These are phyloP conservation scores for Cerceris ruficornis DNA, from an alignment of 2,888 invertebrate genomes.

Conservation along the genomic window DNA sequence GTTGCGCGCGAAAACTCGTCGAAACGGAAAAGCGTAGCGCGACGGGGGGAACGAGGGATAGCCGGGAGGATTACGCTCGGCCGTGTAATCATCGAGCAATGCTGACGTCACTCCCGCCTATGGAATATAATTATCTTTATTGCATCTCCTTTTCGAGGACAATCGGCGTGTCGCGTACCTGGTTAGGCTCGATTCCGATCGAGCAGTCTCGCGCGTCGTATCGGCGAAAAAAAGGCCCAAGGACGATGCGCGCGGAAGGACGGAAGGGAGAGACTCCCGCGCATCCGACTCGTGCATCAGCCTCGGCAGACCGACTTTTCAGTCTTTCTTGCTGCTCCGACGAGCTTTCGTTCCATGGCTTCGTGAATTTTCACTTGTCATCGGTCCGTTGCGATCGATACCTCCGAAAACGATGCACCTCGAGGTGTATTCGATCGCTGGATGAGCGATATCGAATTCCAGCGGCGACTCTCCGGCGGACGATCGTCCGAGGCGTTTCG, in stretches of 20 bases:
- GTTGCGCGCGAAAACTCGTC: not conserved
- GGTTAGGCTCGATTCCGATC: conserved; percentile 43
- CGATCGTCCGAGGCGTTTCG: not conserved
- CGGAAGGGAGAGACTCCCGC: too few species aligned
- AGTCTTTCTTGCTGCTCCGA: too few species aligned
- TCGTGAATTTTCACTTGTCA: too few species aligned
- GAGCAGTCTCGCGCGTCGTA: conserved; percentile 15
- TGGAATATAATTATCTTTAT: conserved; percentile 65
- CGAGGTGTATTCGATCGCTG: too few species aligned
- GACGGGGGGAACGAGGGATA: not conserved
- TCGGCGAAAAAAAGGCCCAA: conserved; percentile 48
- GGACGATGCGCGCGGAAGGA: conserved; percentile 30
- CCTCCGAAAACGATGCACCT: too few species aligned
- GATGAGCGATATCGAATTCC: too few species aligned
- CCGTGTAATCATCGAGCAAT: conserved; percentile 53
- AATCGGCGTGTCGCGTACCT: conserved; percentile 42
- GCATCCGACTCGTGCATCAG: too few species aligned
- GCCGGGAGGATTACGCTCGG: conserved; percentile 38
- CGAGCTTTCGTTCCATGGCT: too few species aligned
- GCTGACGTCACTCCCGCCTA: conserved; percentile 57
- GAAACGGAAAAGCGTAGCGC: not conserved
- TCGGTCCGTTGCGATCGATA: too few species aligned
- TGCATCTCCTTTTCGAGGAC: conserved; percentile 65
- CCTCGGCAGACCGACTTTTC: too few species aligned
- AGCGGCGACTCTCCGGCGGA: too few species aligned